Percentiles rank a stretch among this genome's conserved stretches.
phyloP scores from a whole-genome alignment of 2,113 vertebrate genomes.

The Zingel zingel region DNA sequence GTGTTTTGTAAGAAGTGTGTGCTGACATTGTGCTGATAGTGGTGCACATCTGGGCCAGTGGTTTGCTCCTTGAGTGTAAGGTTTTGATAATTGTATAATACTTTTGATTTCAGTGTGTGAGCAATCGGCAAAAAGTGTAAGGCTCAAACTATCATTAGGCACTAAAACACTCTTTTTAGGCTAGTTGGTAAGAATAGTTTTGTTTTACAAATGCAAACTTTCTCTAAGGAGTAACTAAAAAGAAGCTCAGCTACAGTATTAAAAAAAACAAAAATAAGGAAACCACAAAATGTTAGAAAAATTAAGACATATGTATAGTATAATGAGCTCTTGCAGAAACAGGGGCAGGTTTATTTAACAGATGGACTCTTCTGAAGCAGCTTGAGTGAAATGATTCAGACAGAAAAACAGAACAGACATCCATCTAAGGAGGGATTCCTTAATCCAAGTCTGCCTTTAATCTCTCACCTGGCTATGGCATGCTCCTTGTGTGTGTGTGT shows the following conservation, averaged over 20 bases:
- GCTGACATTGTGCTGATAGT: too few relatives aligned
- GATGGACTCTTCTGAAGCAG: slow-evolving; percentile 13
- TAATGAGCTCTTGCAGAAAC: background rate
- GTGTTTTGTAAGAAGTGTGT: too few relatives aligned
- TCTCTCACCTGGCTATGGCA: slow-evolving; percentile 19
- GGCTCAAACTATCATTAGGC: too few relatives aligned
- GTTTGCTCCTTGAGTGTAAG: too few relatives aligned
- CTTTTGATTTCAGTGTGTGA: too few relatives aligned
- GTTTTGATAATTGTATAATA: too few relatives aligned
- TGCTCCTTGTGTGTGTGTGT: background rate
- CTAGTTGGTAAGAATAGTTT: background rate
- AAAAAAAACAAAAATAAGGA: background rate
- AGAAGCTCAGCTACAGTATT: background rate
- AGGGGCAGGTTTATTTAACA: background rate
- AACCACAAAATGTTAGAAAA: background rate
- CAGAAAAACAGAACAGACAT: slow-evolving; percentile 23
- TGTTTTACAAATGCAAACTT: background rate
- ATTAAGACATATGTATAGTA: background rate
- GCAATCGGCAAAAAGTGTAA: too few relatives aligned
- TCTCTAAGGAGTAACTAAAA: background rate
- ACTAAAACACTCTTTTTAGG: background rate
- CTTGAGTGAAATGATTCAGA: slow-evolving; percentile 7
- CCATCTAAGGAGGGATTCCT: slow-evolving; percentile 16
- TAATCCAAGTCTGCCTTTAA: slow-evolving; percentile 42
- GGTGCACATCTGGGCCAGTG: too few relatives aligned